phyloP scores from a whole-genome alignment of 2,888 invertebrate genomes.

The Cephus spinipes region DNA sequence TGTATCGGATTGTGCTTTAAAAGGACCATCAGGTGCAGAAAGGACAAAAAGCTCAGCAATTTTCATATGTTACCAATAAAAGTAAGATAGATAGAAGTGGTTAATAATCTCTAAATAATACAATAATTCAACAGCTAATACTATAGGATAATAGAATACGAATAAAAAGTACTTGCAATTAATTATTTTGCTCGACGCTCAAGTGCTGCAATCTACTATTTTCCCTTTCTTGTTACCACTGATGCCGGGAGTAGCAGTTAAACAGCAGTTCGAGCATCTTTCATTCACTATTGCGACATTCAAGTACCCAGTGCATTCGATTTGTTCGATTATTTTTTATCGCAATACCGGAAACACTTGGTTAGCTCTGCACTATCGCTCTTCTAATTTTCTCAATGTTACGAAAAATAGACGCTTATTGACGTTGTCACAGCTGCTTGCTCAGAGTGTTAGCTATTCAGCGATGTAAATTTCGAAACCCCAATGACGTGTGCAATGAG shows the following conservation, averaged over 20 bases:
- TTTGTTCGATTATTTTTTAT: background rate
- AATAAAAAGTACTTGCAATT: background rate
- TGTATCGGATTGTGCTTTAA: background rate
- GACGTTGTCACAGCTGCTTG: background rate
- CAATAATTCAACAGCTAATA: background rate
- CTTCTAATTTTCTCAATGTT: background rate
- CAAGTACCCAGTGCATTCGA: background rate
- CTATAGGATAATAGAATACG: background rate
- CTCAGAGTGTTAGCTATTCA: background rate
- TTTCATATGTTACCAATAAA: background rate
- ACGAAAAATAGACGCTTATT: background rate
- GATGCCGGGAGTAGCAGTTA: background rate
- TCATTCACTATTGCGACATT: background rate
- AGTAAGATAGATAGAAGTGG: background rate
- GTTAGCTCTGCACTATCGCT: background rate
- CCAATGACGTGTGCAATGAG: background rate
- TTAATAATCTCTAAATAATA: background rate
- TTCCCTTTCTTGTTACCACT: background rate
- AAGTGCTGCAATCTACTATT: background rate
- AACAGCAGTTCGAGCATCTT: background rate
- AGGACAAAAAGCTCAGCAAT: background rate
- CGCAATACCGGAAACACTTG: no score
- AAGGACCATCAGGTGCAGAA: background rate
- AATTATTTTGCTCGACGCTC: background rate
- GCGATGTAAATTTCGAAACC: background rate